phyloP scores from a whole-genome alignment of 1,140 invertebrate species.

The Panagrolaimus sp. region DNA sequence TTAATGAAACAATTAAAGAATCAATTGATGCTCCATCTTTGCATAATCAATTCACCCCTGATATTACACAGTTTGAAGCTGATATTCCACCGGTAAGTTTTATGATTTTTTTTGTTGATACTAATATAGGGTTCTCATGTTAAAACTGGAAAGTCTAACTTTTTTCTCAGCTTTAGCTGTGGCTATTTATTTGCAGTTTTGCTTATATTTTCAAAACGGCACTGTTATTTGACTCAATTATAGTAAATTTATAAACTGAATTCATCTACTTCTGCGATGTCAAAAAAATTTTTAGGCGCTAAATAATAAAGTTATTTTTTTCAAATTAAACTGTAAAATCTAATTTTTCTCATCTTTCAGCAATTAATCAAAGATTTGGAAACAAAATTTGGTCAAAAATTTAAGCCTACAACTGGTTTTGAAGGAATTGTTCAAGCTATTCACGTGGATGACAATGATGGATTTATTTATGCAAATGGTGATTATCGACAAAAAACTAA shows the following conservation, averaged over 20 bases:
- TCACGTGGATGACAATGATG: slow-evolving; percentile 45
- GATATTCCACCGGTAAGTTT: slow-evolving; percentile 67
- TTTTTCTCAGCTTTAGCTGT: too few relatives aligned
- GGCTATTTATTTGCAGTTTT: too few relatives aligned
- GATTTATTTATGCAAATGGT: slow-evolving; percentile 54
- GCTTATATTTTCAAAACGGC: too few relatives aligned
- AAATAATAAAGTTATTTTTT: too few relatives aligned
- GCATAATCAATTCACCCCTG: slow-evolving; percentile 85
- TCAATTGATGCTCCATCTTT: slow-evolving; percentile 78
- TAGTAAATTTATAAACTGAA: too few relatives aligned
- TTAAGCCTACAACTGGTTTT: slow-evolving; percentile 55
- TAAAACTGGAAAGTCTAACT: too few relatives aligned
- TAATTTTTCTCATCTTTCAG: slow-evolving; percentile 23
- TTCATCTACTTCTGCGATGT: too few relatives aligned
- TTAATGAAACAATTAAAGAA: slow-evolving; percentile 75
- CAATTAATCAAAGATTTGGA: slow-evolving; percentile 50
- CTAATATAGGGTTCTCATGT: too few relatives aligned
- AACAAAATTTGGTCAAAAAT: slow-evolving; percentile 50
- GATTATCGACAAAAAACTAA: slow-evolving; percentile 53
- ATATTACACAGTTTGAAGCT: slow-evolving; percentile 73
- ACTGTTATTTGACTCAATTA: too few relatives aligned
- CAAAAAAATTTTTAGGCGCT: too few relatives aligned
- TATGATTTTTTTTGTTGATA: neutral
- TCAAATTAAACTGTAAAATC: too few relatives aligned
- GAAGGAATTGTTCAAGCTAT: slow-evolving; percentile 57